Conservation (phyloP, 2,888 invertebrate species). For the Taenaris catops region DNA sequence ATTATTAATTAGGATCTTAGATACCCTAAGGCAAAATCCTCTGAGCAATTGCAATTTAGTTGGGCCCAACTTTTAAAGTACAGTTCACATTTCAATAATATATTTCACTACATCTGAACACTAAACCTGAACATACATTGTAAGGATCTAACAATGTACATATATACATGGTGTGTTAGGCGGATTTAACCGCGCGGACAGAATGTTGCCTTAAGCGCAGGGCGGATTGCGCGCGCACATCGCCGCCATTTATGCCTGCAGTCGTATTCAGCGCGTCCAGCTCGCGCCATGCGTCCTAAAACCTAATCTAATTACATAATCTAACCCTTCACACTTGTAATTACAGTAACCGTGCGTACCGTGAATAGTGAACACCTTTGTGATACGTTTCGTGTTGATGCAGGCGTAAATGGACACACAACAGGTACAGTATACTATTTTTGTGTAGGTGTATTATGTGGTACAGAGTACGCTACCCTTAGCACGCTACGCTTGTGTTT, state of each 20-base stretch:
- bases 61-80: too few species aligned
- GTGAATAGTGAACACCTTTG: slow-evolving; percentile 25
- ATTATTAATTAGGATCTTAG: too few species aligned
- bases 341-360: slow-evolving; percentile 22
- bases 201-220: slow-evolving; percentile 47
- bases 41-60: too few species aligned
- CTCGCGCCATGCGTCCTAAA: slow-evolving; percentile 58
- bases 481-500: slow-evolving; percentile 24
- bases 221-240: slow-evolving; percentile 72
- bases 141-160: too few species aligned
- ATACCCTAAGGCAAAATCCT: too few species aligned
- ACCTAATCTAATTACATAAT: slow-evolving; percentile 53
- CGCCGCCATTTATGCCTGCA: slow-evolving; percentile 71
- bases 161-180: too few species aligned
- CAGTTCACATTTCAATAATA: too few species aligned
- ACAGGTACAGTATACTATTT: slow-evolving; percentile 23
- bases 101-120: too few species aligned
- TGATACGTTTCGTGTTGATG: slow-evolving; percentile 21
- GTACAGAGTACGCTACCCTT: slow-evolving; percentile 14
- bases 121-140: too few species aligned
- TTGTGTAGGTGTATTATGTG: slow-evolving; percentile 11
- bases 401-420: slow-evolving; percentile 23
- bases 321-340: slow-evolving; percentile 22
- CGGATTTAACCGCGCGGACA: too few species aligned
- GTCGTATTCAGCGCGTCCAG: slow-evolving; percentile 56